These are phyloP conservation scores for Samia ricini DNA, from an alignment of 1,140 invertebrate species.

Conservation along the genomic window DNA sequence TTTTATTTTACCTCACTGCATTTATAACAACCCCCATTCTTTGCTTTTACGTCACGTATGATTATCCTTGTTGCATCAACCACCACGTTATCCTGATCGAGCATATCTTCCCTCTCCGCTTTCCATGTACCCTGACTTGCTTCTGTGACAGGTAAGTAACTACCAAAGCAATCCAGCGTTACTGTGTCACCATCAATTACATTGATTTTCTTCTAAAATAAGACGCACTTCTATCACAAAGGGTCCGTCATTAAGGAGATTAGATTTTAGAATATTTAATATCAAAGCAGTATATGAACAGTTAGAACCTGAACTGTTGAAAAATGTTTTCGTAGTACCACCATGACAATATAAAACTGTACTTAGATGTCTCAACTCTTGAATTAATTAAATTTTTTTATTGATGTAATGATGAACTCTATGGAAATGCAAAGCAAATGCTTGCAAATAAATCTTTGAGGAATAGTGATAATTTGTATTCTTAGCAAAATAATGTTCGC, in stretches of 20 bases:
- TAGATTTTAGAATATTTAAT: not conserved
- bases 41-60: constrained; percentile 21
- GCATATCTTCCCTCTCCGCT: constrained; percentile 25
- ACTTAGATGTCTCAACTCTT: too few species aligned
- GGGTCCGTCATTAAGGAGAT: too few species aligned
- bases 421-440: too few species aligned
- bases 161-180: constrained; percentile 16
- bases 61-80: constrained; percentile 23
- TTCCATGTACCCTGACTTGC: constrained; percentile 24
- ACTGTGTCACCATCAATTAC: constrained; percentile 32
- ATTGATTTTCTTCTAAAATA: constrained; percentile 38
- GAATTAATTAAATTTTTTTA: too few species aligned
- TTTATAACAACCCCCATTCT: constrained; percentile 34
- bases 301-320: too few species aligned
- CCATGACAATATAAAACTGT: too few species aligned
- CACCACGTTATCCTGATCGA: constrained; percentile 27
- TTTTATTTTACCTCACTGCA: constrained; percentile 24
- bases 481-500: too few species aligned
- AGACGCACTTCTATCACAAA: not conserved
- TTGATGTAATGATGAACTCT: too few species aligned
- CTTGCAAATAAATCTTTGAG: too few species aligned
- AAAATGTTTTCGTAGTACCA: too few species aligned
- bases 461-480: too few species aligned
- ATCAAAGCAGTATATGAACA: not conserved
- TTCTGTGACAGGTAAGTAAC: not conserved